These are phyloP conservation scores for Uloborus plumipes DNA, from an alignment of 2,888 invertebrate genomes.

Conservation along the genomic window DNA sequence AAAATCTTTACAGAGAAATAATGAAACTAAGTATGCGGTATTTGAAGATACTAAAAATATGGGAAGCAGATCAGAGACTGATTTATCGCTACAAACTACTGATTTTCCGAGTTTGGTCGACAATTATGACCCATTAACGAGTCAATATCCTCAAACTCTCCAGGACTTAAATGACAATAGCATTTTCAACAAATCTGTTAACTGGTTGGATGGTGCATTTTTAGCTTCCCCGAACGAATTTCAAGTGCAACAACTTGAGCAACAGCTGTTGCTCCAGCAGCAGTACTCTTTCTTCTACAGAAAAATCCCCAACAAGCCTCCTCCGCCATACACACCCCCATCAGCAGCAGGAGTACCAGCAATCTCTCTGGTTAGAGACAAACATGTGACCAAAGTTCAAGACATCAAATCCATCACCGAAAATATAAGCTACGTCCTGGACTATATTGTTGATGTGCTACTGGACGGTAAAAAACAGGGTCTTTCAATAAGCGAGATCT, in stretches of 20 bases:
- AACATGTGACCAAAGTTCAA: slow-evolving; percentile 22
- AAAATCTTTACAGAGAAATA: too few relatives aligned
- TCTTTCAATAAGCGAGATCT: slow-evolving; percentile 21
- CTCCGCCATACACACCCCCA: slow-evolving; percentile 82
- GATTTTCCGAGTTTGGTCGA: too few relatives aligned
- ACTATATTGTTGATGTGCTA: slow-evolving; percentile 13
- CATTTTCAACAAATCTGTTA: slow-evolving; percentile 31
- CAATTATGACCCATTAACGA: too few relatives aligned
- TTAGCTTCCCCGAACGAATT: slow-evolving; percentile 69
- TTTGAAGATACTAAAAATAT: too few relatives aligned
- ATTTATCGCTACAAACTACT: too few relatives aligned
- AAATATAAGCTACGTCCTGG: slow-evolving; percentile 24
- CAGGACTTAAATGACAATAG: slow-evolving; percentile 26
- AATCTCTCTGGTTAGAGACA: slow-evolving; percentile 22
- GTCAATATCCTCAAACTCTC: too few relatives aligned
- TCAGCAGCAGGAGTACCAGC: slow-evolving; percentile 41
- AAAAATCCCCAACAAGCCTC: slow-evolving; percentile 82
- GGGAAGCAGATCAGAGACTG: too few relatives aligned
- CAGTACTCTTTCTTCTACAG: slow-evolving; percentile 75
- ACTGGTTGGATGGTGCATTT: slow-evolving; percentile 71
- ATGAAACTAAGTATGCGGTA: too few relatives aligned
- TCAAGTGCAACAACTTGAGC: slow-evolving; percentile 76
- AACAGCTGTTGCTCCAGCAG: slow-evolving; percentile 73
- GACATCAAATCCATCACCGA: slow-evolving; percentile 33
- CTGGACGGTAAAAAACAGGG: slow-evolving; percentile 30